A percentile compares a stretch with the other conserved stretches of the same genome.
These are phyloP conservation scores for Aphaenogaster floridana DNA, from an alignment of 1,140 invertebrate species.

Conservation along the genomic window DNA sequence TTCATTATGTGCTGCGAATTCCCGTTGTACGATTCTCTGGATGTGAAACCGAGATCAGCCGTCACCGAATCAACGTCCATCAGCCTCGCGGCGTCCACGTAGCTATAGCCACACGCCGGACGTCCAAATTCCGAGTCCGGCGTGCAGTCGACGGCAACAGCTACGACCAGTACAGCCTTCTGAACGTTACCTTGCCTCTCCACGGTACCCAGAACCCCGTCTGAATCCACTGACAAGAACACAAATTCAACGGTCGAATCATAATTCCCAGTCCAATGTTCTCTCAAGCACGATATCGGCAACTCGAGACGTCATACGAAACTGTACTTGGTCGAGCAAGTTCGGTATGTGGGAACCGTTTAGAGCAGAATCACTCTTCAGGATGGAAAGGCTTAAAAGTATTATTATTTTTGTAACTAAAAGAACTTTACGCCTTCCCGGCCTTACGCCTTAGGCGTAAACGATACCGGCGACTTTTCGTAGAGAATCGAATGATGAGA, in stretches of 20 bases:
- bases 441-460: slow-evolving; percentile 7
- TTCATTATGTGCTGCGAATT: slow-evolving; percentile 95
- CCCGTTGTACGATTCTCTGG: slow-evolving; percentile 93
- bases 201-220: neutral
- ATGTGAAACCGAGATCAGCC: slow-evolving; percentile 89
- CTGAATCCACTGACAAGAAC: neutral
- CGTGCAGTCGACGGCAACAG: slow-evolving; percentile 80
- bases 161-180: slow-evolving; percentile 75
- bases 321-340: slow-evolving; percentile 2
- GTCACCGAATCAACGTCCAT: slow-evolving; percentile 92
- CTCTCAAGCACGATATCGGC: neutral
- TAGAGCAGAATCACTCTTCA: neutral
- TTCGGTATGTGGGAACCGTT: neutral
- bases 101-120: slow-evolving; percentile 90
- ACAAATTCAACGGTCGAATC: neutral
- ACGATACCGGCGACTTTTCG: slow-evolving; percentile 4
- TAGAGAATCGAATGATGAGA: slow-evolving; percentile 33
- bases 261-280: neutral
- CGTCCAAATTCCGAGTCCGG: slow-evolving; percentile 79
- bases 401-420: slow-evolving; percentile 57
- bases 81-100: slow-evolving; percentile 92
- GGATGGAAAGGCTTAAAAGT: slow-evolving; percentile 33
- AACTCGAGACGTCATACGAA: neutral
- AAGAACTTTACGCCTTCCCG: neutral
- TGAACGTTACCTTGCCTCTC: slow-evolving; percentile 22